Evolutionary conservation across 2,888 invertebrate genomes (phyloP), one percentile per base, ranked within the genome.

Genomic region (Oligia strigilis): DNA sequence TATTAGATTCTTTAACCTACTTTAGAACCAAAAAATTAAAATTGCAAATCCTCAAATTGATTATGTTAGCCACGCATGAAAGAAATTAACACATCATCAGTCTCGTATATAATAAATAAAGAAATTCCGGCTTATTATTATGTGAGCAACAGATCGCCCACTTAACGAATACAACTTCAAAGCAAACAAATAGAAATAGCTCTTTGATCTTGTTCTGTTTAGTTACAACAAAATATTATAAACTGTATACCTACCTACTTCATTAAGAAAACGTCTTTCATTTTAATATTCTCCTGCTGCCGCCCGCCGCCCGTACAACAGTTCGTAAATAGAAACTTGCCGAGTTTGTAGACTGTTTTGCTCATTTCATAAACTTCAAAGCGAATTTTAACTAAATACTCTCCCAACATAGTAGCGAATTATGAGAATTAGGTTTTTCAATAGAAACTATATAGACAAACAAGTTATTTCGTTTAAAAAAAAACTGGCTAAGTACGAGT

Each of bases 171-270:
- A 82, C 90, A 90, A 94, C 94, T 93, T 95, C 95, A 95, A 95
- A 95, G 95, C 91, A 91, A 89, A 92, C 91, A 90, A 90, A 90
- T 91, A 92, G 91, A 89, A 89, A 77, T 77, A 85, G 76, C 77
- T 78, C 95, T 95, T 96, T 96, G 95, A 95, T 95, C 94, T 95
- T 86, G 90, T 92, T 93, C 91, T 93, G 93, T 94, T 94, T 94
- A 93, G 93, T 94, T 80, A 71, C 93, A 92, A 93, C 93, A 92
- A 93, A 94, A 93, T 91, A 91, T 88, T 89, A 67, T 89, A 87
- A 75, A 71, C 70, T 65, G 90, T 90, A 90, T 64, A 75, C 19
- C 62, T 91, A 93, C 36, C 92, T 72, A 73, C 77, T 77, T 73
- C 81, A 81, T 81, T 82, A 72, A 93, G 91, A 93, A 93, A 92